Evolutionary conservation across 2,797 vertebrate genomes (phyloP), one percentile per base, ranked within the genome.

Genomic region (Holocentrus rufus): DNA sequence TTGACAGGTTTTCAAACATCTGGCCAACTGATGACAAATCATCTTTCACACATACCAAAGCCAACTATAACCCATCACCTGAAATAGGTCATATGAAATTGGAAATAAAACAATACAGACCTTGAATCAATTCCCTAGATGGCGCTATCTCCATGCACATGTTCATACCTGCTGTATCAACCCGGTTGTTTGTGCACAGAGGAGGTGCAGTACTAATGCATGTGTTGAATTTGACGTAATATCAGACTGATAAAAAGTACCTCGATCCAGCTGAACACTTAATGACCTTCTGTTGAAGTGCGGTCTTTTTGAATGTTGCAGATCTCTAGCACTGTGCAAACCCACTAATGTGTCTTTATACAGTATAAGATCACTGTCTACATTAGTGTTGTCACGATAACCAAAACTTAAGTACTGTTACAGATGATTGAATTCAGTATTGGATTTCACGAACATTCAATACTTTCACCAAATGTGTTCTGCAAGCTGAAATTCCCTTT

Each of bases 111-210:
- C 65, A 49, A 9, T 77, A 79, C 69, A 73, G 42, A 71, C 30
- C 47, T 39, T 74, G 11, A 50, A 22, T 23, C 63, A 53, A 30
- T 52, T 86, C 80, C 79, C 81, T 82, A 87, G 82, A 69, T 83
- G 85, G 80, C 86, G 68, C 74, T 72, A 2, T 82, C 22, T 13
- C 14, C 65, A 27, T 82, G 27, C 47, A 27, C 25, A 36, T 60
- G 42, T 60, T 69, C 15, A 20, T 9, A 25, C 5, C 20, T 27
- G 31, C 57, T 69, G 18, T 44, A 36, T 62, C 11, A 22, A 15
- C 23, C 25, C 11, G 7, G 23, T 62, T 62, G 62, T 65, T 34
- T 73, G 64, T 63, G 10, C 23, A 25, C 30, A 3, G 25, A 22
- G 11, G 14, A 18, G 0, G 6, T 47, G 34, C n/a, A 46, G 27